Conservation (phyloP, 2,888 invertebrate species). For the Myopa tessellatipennis region DNA sequence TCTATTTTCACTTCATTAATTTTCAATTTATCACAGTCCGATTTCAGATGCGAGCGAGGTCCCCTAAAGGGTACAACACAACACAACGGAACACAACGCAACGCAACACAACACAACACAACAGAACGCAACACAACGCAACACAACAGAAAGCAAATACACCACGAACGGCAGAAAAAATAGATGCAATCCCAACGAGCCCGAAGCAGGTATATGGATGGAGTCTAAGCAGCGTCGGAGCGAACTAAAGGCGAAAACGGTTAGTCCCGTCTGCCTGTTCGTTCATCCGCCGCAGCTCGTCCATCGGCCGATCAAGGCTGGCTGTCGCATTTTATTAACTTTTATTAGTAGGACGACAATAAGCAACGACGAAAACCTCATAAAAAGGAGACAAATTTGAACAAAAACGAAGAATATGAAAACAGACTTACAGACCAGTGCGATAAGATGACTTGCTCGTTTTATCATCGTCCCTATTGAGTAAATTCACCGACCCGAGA, state of each 20-base stretch:
- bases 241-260: background rate
- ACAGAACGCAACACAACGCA: background rate
- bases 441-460: constrained; percentile 28
- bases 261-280: background rate
- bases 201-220: constrained; percentile 1
- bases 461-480: constrained; percentile 28
- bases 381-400: constrained; percentile 34
- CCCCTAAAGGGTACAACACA: constrained; percentile 12
- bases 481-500: constrained; percentile 28
- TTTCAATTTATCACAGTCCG: constrained; percentile 67
- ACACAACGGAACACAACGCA: background rate
- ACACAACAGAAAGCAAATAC: constrained; percentile 26
- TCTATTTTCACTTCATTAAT: constrained; percentile 67
- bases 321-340: constrained; percentile 50
- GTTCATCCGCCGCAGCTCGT: background rate
- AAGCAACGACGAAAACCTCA: constrained; percentile 22
- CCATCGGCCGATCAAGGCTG: constrained; percentile 38
- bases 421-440: constrained; percentile 16
- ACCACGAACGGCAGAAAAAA: constrained; percentile 9
- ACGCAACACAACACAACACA: background rate
- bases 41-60: constrained; percentile 57
- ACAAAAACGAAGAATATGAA: constrained; percentile 10
- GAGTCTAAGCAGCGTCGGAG: constrained; percentile 18
- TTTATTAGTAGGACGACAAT: constrained; percentile 42
- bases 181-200: constrained; percentile 5